Conservation (phyloP, 2,797 vertebrate genomes). For the Myotis vivesi region DNA sequence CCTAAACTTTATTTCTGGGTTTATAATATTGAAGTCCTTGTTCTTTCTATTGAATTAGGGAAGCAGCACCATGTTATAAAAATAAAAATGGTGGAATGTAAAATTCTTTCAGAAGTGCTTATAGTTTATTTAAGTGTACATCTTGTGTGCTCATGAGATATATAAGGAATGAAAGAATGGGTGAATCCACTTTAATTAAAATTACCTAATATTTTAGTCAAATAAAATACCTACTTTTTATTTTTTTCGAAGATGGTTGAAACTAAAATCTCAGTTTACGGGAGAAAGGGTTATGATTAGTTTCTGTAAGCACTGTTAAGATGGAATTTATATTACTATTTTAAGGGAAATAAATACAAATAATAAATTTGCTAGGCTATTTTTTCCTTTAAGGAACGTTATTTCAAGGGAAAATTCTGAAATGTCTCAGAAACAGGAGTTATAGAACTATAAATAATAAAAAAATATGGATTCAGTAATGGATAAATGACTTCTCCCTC, state of each 20-base stretch:
- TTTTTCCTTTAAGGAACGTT: background rate
- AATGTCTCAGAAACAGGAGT: background rate
- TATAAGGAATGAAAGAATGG: constrained; percentile 16
- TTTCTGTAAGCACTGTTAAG: background rate
- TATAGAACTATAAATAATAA: background rate
- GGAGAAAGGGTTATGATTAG: background rate
- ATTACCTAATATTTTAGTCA: background rate
- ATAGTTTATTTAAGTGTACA: background rate
- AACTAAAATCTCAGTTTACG: background rate
- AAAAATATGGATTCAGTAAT: background rate
- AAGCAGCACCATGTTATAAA: background rate
- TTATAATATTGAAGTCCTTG: background rate
- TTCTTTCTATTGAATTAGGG: background rate
- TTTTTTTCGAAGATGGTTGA: constrained; percentile 33
- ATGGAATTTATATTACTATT: background rate
- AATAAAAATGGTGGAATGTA: background rate
- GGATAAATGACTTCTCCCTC: background rate
- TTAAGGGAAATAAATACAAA: background rate
- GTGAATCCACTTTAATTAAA: constrained; percentile 3
- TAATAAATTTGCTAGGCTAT: background rate
- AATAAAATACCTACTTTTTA: background rate
- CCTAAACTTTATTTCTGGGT: background rate
- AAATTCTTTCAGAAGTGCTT: background rate
- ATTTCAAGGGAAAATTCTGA: background rate
- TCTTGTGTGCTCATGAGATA: background rate